These are phyloP conservation scores for crab-eating macaque (Macaca fascicularis) DNA, from an alignment of 2,113 vertebrate genomes.

Conservation along the genomic window T2T-MFA8v1.1 NC_088389.1:54057001-54057500, in stretches of 20 bases:
- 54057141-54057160: neutral
- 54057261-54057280: neutral
- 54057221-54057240: neutral
- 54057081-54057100: neutral
- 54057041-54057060: neutral
- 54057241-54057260: neutral
- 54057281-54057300: conserved; percentile 13
- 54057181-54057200: neutral
- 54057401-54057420: conserved; percentile 28
- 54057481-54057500: conserved; percentile 64
- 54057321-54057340: conserved; percentile 52
- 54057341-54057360: neutral
- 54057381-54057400: neutral
- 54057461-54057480: conserved; percentile 67
- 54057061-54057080: neutral
- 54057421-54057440: neutral
- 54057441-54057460: conserved; percentile 55
- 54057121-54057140: neutral
- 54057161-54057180: neutral
- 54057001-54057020: neutral
- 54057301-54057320: conserved; percentile 28
- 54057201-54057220: neutral
- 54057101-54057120: neutral
- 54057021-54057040: neutral
- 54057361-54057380: neutral